A percentile compares a stretch with the other conserved stretches of the same genome.
These are phyloP conservation scores for Pachydiplax longipennis DNA, from an alignment of 2,888 invertebrate genomes.

Conservation along the genomic window DNA sequence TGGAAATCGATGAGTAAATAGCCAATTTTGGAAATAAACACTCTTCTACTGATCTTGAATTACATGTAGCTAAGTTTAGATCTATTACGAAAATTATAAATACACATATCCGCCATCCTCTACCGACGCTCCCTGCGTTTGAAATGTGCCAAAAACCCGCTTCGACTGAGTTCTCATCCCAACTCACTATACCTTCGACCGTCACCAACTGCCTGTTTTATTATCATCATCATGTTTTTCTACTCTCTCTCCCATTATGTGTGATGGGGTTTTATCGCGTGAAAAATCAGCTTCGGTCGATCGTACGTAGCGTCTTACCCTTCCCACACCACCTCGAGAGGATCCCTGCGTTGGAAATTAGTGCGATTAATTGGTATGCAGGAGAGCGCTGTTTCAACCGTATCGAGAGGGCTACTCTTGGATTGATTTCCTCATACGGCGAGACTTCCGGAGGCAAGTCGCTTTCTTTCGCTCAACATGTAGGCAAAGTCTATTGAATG, in stretches of 20 bases:
- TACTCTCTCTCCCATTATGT: background rate
- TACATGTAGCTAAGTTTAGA: too few relatives aligned
- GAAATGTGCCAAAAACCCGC: background rate
- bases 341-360: background rate
- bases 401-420: background rate
- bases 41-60: too few relatives aligned
- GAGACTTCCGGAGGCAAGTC: background rate
- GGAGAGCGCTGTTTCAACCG: background rate
- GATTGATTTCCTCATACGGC: background rate
- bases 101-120: too few relatives aligned
- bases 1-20: too few relatives aligned
- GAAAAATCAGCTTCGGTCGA: background rate
- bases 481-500: background rate
- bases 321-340: background rate
- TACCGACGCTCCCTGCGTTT: background rate
- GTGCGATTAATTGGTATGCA: constrained; percentile 1
- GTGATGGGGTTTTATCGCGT: background rate
- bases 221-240: background rate
- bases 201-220: background rate
- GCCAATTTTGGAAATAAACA: too few relatives aligned
- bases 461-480: background rate
- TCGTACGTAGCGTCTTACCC: background rate
- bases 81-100: too few relatives aligned
- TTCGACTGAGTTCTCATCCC: background rate
- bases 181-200: background rate